A percentile compares a stretch with the other conserved stretches of the same genome.
Evolutionary conservation across 1,140 invertebrate species (phyloP).

Genomic region (Hermatobates lingyangjiaoensis): DNA sequence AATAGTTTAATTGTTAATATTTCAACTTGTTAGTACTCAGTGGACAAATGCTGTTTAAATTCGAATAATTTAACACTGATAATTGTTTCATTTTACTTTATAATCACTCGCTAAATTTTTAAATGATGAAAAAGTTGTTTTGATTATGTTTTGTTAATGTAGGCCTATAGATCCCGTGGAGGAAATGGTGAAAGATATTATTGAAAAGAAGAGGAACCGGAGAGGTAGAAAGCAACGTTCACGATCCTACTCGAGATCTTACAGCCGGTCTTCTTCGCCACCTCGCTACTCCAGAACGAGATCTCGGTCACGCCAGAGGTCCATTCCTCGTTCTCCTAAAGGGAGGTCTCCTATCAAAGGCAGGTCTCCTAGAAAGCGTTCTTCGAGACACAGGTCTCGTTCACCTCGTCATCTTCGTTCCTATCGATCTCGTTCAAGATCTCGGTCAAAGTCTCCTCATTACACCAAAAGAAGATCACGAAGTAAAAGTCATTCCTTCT

Average conservation of each 20-base stretch:
- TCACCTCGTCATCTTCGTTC: conserved; percentile 1
- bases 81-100: no score
- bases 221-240: conserved; percentile 23
- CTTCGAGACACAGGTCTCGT: conserved; percentile 8
- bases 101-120: no score
- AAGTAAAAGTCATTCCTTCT: no score
- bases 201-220: conserved; percentile 59
- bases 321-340: conserved; percentile 13
- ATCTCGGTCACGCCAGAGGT: conserved; percentile 23
- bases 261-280: conserved; percentile 19
- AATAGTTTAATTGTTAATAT: no score
- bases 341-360: conserved; percentile 1
- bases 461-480: no score
- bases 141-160: no score
- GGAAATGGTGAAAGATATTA: conserved; percentile 28
- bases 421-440: not conserved
- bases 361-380: conserved; percentile 2
- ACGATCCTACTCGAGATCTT: conserved; percentile 20
- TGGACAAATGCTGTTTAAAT: no score
- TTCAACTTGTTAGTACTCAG: no score
- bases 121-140: no score
- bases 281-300: conserved; percentile 21
- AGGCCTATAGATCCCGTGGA: not conserved
- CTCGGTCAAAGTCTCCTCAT: not conserved
- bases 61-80: no score